Conservation (phyloP, 2,113 vertebrate genomes). For the Dicerorhinus sumatrensis region DNA sequence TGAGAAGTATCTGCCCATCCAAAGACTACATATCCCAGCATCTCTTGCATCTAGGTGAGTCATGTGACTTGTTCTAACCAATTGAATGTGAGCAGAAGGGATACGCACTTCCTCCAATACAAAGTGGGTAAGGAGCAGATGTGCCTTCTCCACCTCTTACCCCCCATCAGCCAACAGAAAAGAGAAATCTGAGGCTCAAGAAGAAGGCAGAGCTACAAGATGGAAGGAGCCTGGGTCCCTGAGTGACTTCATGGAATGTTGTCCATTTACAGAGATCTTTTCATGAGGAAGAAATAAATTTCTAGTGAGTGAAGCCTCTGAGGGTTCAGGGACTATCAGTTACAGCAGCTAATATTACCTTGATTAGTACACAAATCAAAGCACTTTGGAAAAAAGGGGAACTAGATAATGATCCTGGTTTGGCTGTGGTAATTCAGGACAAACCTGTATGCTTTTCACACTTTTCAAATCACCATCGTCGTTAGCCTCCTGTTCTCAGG, state of each 20-base stretch:
- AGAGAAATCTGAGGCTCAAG: not conserved
- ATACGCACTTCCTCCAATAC: not conserved
- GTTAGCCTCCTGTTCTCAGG: not conserved
- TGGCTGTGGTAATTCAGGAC: not conserved
- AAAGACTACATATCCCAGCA: not conserved
- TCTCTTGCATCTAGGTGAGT: not conserved
- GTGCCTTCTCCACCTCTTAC: not conserved
- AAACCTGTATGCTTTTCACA: not conserved
- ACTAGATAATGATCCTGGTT: not conserved
- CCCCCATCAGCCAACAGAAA: not conserved
- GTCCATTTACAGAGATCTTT: not conserved
- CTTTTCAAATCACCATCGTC: not conserved
- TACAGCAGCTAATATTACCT: not conserved
- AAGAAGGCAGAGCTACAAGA: not conserved
- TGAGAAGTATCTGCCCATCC: not conserved
- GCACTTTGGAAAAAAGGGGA: not conserved
- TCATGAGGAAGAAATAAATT: not conserved
- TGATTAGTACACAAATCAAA: conserved; percentile 6
- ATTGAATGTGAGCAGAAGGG: not conserved
- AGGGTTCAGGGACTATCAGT: not conserved
- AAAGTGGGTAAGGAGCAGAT: not conserved
- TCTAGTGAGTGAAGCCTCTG: not conserved
- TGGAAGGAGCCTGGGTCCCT: not conserved
- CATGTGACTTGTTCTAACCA: not conserved
- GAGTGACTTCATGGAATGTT: not conserved